These are phyloP conservation scores for Dolichopus griseipennis DNA, from an alignment of 2,888 invertebrate species.

Conservation along the genomic window DNA sequence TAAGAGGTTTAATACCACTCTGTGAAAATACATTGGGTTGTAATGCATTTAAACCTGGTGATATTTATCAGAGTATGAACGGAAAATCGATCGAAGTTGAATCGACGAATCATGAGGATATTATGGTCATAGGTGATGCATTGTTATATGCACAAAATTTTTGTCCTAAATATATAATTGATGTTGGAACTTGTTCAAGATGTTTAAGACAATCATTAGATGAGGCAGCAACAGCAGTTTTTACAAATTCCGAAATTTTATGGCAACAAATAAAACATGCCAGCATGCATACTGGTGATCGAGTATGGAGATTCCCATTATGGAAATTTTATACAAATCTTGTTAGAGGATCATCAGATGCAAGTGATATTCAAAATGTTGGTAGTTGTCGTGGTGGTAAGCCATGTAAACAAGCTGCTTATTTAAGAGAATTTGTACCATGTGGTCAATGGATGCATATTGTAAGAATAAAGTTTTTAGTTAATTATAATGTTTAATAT, in stretches of 20 bases:
- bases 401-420: conserved; percentile 70
- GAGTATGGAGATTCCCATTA: conserved; percentile 76
- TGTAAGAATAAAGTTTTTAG: conserved; percentile 36
- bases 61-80: conserved; percentile 62
- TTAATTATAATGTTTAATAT: not conserved
- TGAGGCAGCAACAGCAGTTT: conserved; percentile 60
- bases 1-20: conserved; percentile 63
- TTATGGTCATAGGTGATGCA: conserved; percentile 67
- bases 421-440: conserved; percentile 61
- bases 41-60: conserved; percentile 65
- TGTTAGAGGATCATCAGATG: conserved; percentile 48
- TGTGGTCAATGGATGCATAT: conserved; percentile 70
- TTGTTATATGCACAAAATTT: conserved; percentile 65
- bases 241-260: conserved; percentile 60
- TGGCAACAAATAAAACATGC: conserved; percentile 60
- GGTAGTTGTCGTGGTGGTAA: conserved; percentile 46
- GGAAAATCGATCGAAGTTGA: conserved; percentile 66
- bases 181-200: conserved; percentile 68
- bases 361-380: conserved; percentile 39
- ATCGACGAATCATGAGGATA: conserved; percentile 67
- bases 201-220: conserved; percentile 55
- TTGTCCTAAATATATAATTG: conserved; percentile 61
- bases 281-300: conserved; percentile 62
- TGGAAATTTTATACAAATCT: conserved; percentile 54
- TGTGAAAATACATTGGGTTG: conserved; percentile 73